Base-by-base conservation (phyloP, 2,888 invertebrate species). In the Paralinhomoeus sp. region DNA sequence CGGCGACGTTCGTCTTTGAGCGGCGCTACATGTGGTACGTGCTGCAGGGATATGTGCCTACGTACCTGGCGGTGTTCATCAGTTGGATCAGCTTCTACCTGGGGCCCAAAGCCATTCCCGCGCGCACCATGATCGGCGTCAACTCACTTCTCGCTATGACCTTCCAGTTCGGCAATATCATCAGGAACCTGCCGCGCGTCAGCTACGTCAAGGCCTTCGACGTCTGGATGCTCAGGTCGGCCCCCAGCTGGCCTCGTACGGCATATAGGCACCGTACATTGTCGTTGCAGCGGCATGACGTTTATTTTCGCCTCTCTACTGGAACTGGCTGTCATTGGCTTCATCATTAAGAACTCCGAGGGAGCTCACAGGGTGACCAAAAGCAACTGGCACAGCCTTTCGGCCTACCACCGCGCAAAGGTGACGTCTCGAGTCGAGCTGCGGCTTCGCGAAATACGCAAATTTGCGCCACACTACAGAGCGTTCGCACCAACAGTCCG, bases 101-200 rank as follows among this genome's bases (percentile, higher is more conserved):
- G 41, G 61, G 61, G 34, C 54, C 57, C 15, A 50, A 57, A 40
- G 61, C 61, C 13, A 60, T 60, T 46, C 61, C 61, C 9, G 61
- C 61, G 2, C 49, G 61, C 9, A 60, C 61, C 9, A 61, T 60
- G 60, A 48, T 60, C n/a, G 61, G 61, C 3, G 61, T 60, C 23
- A 60, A 60, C 42, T 54, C 58, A 3, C 49, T 60, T n/a, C 50
- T 60, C 24, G 61, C 61, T 1, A 60, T 61, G 60, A 61, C 61
- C 2, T 59, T 60, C 43, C 60, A 60, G 44, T 60, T 60, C 43
- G 61, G 61, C 36, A 60, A 61, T 41, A 61, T 60, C 43, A 60
- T 60, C 43, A 46, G 60, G 34, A 60, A 60, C 44, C 47, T 60
- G 24, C 60, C 60, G 2, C 44, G 60, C 18, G 60, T 60, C 35